Base-by-base conservation (phyloP, 1,140 invertebrate species). In the Drosophila malerkotliana region DNA sequence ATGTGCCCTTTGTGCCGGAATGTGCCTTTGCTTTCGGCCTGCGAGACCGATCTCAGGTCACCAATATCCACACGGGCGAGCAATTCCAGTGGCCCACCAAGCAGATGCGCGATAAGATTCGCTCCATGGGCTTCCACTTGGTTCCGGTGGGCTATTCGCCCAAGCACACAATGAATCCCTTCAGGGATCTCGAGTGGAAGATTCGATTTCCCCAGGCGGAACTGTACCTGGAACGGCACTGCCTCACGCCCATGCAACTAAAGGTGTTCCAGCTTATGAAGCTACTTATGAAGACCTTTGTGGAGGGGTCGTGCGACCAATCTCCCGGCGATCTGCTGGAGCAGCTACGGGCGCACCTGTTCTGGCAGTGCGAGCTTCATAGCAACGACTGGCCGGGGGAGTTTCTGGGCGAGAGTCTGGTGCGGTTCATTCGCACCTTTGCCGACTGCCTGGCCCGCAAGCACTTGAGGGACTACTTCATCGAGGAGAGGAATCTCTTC, bases 281-380 rank as follows among this genome's bases (percentile, higher is more conserved):
- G 48, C 91, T 93, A 32, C 88, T 96, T 1, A 93, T 95, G 60
- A 95, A 96, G 77, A 94, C 93, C 0, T 96, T 95, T 75, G 92
- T 96, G 32, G 94, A 64, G n/a, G 80, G 79, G 47, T 73, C 68
- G 15, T 28, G 14, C n/a, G 41, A 71, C 54, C 77, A 76, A 45
- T 55, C 77, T 0, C 67, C 79, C 49, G 88, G 79, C 0, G 53
- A 57, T 51, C 77, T 72, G 10, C 61, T 74, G 84, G 93, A 94
- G 57, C 96, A 97, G 82, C 93, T 97, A n/a, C 93, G 95, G 57
- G 95, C 94, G 56, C 94, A 95, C 79, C 87, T 97, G n/a, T 96
- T 96, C 83, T 96, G 95, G 95, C 93, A 96, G 90, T 95, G 95
- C 66, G 96, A 97, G 85, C 93, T 94, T 26, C 94, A 95, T 66